Evolutionary conservation across 2,888 invertebrate genomes (phyloP).

Genomic region (Diaperis boleti): DNA sequence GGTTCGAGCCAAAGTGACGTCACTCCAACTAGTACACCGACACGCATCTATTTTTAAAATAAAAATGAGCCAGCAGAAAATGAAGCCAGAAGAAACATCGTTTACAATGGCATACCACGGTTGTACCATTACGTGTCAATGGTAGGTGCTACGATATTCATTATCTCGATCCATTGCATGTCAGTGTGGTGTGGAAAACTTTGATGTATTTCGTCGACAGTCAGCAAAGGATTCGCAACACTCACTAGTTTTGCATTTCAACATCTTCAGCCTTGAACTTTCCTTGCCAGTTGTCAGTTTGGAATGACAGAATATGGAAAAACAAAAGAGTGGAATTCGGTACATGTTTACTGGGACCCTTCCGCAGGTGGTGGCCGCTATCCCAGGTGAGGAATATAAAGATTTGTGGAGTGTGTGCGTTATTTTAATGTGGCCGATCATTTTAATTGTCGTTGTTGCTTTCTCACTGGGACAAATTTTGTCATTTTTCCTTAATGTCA

Average conservation of each 20-base stretch:
- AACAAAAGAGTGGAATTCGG: slow-evolving; percentile 7
- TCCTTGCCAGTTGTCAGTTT: background rate
- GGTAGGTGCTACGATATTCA: background rate
- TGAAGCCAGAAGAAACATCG: background rate
- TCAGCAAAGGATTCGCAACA: too few species aligned
- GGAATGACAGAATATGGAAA: slow-evolving; percentile 15
- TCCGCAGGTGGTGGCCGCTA: slow-evolving; percentile 37
- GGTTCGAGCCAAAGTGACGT: background rate
- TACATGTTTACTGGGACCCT: slow-evolving; percentile 35
- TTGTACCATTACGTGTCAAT: background rate
- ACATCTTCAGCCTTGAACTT: background rate
- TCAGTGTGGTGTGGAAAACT: background rate
- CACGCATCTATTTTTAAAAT: slow-evolving; percentile 14
- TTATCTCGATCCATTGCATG: background rate
- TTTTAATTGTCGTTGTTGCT: too few species aligned
- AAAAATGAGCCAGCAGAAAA: slow-evolving; percentile 10
- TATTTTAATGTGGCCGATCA: too few species aligned
- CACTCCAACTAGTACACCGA: background rate
- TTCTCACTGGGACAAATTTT: too few species aligned
- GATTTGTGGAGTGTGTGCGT: slow-evolving; percentile 8
- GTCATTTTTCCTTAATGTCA: too few species aligned
- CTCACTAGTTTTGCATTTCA: too few species aligned
- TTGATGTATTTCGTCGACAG: too few species aligned
- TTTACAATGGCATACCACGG: background rate
- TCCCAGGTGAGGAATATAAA: slow-evolving; percentile 33